Conservation (phyloP, 2,797 vertebrate genomes). For the Spinibarbus caldwelli region DNA sequence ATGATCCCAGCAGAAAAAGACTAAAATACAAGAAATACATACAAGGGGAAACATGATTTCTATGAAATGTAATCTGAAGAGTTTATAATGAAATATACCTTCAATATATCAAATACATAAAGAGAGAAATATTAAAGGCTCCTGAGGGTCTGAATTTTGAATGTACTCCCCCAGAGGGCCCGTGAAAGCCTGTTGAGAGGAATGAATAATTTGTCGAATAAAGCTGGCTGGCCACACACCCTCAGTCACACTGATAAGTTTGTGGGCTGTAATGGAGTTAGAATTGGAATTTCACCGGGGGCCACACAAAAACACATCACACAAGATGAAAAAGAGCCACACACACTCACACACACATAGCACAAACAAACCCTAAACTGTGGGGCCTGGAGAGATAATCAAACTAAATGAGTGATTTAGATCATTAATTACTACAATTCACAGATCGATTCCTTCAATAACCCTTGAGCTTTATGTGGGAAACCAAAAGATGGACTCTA, state of each 20-base stretch:
- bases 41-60: constrained; percentile 1
- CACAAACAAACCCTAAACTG: constrained; percentile 17
- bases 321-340: constrained; percentile 12
- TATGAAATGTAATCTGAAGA: background rate
- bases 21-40: background rate
- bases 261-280: constrained; percentile 49
- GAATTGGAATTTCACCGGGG: constrained; percentile 40
- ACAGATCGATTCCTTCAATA: constrained; percentile 42
- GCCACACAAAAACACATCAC: constrained; percentile 37
- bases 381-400: constrained; percentile 33
- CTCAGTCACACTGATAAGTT: constrained; percentile 43
- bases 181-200: constrained; percentile 34
- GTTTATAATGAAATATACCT: constrained; percentile 6
- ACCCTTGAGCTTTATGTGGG: constrained; percentile 11
- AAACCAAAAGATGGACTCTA: constrained; percentile 28
- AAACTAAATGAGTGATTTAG: constrained; percentile 39
- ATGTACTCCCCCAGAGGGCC: background rate
- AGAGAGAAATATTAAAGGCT: constrained; percentile 20
- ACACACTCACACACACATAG: constrained; percentile 7
- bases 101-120: constrained; percentile 26
- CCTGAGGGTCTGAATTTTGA: constrained; percentile 4
- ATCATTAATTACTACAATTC: constrained; percentile 50
- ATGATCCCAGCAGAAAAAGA: background rate
- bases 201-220: constrained; percentile 48
- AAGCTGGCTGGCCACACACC: constrained; percentile 34